Conservation (phyloP, 2,888 invertebrate species). For the Leistus spinibarbis region DNA sequence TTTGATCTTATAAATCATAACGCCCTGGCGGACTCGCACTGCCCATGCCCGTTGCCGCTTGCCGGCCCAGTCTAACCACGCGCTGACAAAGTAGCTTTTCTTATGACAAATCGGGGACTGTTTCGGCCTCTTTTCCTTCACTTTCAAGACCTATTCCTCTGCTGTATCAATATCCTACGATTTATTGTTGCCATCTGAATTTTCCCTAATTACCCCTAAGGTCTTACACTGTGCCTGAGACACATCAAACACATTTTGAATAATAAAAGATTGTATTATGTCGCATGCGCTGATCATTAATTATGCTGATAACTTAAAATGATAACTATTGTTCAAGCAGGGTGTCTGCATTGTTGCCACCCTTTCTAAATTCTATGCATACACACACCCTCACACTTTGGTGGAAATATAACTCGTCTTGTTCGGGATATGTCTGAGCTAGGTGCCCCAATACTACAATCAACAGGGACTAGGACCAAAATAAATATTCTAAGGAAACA, state of each 20-base stretch:
- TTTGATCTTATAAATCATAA: constrained; percentile 19
- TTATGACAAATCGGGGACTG: constrained; percentile 47
- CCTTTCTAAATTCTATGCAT: not conserved
- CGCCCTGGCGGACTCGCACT: constrained; percentile 2
- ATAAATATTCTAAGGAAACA: too few relatives aligned
- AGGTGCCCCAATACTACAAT: not conserved
- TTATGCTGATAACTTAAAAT: constrained; percentile 38
- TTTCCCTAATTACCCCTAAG: not conserved
- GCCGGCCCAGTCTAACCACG: constrained; percentile 7
- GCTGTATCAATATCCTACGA: not conserved
- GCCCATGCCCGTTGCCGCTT: constrained; percentile 41
- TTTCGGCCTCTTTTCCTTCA: not conserved
- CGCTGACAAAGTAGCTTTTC: constrained; percentile 47
- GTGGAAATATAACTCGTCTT: too few relatives aligned
- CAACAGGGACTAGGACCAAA: too few relatives aligned
- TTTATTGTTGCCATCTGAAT: too few relatives aligned
- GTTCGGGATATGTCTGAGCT: not conserved
- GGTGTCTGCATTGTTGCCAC: constrained; percentile 11
- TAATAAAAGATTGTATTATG: not conserved
- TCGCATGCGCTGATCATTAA: constrained; percentile 19
- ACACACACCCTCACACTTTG: not conserved
- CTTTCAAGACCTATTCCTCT: too few relatives aligned
- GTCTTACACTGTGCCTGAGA: not conserved
- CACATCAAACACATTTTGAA: not conserved
- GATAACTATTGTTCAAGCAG: constrained; percentile 34